Base-by-base conservation (phyloP, 2,113 vertebrate species). In the Bambusicola thoracicus region DNA sequence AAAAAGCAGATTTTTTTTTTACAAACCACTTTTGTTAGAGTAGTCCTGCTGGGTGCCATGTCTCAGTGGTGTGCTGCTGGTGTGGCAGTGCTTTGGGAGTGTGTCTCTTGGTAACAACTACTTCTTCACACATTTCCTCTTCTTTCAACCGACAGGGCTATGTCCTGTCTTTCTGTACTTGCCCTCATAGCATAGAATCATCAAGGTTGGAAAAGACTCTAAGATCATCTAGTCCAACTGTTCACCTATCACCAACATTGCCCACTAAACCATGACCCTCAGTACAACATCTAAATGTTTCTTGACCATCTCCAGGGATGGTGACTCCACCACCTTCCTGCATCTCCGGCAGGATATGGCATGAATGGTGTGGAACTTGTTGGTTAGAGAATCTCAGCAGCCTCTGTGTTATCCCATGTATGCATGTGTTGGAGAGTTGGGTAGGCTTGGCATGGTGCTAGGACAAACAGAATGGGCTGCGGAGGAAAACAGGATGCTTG, bases 271-370 rank as follows among this genome's bases (percentile, higher is more conserved):
- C 15, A 53, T 15, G 8, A 5, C 51, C 27, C 15, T 53, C 51
- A 29, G 51, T 53, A 53, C 27, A 53, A 30, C 51, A 53, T 9
- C 27, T 16, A 53, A 27, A 53, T 15, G 27, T 30, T 29, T 53
- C 27, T 17, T 15, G 51, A 30, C 14, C 51, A 53, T 15, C 27
- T 30, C 14, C 51, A 53, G 51, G 51, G 27, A 29, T 16, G 51
- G 27, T 53, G 51, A 29, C 51, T 53, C 51, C 51, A 30, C 51
- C 9, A 16, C 15, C 3, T 53, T 15, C 51, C 51, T 53, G 27
- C 27, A 9, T 53, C 51, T 82, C 34, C 24, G 38, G 13, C 1
- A 5, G 27, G n/a, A 29, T 4, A 2, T 0, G 0, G 14, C 22
- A 18, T 36, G 30, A 11, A 70, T 13, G 13, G 9, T 29, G 14